Evolutionary conservation across 2,797 vertebrate species (phyloP).

Genomic region (Liparis tanakae): DNA sequence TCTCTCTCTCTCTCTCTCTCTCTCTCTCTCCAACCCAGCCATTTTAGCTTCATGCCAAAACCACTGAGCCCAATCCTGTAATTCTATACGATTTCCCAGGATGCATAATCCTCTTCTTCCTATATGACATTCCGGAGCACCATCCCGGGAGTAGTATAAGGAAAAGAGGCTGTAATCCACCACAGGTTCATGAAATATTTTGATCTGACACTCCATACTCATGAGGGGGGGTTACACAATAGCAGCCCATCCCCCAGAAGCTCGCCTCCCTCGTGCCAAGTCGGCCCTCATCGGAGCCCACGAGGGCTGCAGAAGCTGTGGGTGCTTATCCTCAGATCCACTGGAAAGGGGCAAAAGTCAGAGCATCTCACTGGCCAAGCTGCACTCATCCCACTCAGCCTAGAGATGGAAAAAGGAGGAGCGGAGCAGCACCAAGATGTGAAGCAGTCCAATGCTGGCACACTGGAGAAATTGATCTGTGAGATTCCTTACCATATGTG

Average conservation of each 20-base stretch:
- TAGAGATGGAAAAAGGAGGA: slow-evolving; percentile 18
- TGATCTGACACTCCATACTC: slow-evolving; percentile 63
- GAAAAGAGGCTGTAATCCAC: slow-evolving; percentile 68
- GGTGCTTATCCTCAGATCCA: slow-evolving; percentile 35
- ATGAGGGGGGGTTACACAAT: slow-evolving; percentile 43
- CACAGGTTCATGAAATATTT: slow-evolving; percentile 67
- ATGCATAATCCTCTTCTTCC: slow-evolving; percentile 71
- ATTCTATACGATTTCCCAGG: slow-evolving; percentile 73
- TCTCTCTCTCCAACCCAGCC: slow-evolving; percentile 32
- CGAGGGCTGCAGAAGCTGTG: slow-evolving; percentile 18
- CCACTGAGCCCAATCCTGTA: slow-evolving; percentile 60
- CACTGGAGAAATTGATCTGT: not conserved
- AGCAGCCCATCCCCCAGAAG: slow-evolving; percentile 17
- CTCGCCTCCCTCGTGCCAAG: slow-evolving; percentile 38
- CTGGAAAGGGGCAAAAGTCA: slow-evolving; percentile 59
- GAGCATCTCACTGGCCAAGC: slow-evolving; percentile 41
- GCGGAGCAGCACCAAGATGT: slow-evolving; percentile 10
- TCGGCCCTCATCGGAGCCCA: slow-evolving; percentile 61
- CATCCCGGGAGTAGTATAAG: slow-evolving; percentile 49
- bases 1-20: not conserved
- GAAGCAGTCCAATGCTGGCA: slow-evolving; percentile 20
- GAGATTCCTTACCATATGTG: not conserved
- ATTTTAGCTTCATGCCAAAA: slow-evolving; percentile 53
- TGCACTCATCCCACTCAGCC: slow-evolving; percentile 49
- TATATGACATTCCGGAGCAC: slow-evolving; percentile 48